Evolutionary conservation across 2,113 vertebrate species (phyloP).

Genomic region (Choloepus hoffmanni): DNA sequence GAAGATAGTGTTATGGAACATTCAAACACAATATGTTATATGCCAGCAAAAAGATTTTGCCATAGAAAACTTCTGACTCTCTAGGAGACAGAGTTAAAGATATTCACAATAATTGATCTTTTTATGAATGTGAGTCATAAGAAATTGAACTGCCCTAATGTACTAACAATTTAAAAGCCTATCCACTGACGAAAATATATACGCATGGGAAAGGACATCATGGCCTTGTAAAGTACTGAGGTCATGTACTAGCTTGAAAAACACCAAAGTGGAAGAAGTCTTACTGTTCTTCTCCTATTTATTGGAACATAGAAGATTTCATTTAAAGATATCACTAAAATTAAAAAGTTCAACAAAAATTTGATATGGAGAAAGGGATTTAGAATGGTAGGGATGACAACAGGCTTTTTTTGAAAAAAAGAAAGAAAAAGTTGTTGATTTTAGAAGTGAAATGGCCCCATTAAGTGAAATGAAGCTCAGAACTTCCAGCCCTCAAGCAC

Average conservation of each 20-base stretch:
- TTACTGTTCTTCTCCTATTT: not conserved
- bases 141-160: conserved; percentile 69
- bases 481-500: not conserved
- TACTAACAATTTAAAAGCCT: conserved; percentile 76
- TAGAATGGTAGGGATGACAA: not conserved
- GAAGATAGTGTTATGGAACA: not conserved
- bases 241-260: conserved; percentile 29
- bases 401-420: not conserved
- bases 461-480: conserved; percentile 22
- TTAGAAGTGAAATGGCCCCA: not conserved
- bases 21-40: not conserved
- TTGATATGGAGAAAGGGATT: not conserved
- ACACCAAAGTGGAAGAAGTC: not conserved
- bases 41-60: not conserved
- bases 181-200: conserved; percentile 51
- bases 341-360: not conserved
- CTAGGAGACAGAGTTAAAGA: conserved; percentile 36
- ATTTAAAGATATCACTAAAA: not conserved
- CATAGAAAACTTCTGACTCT: conserved; percentile 26
- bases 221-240: not conserved
- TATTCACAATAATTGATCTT: conserved; percentile 56
- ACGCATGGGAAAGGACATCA: conserved; percentile 47
- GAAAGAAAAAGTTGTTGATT: not conserved
- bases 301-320: not conserved
- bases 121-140: conserved; percentile 65